Percentiles rank a stretch among this genome's conserved stretches.
Conservation (phyloP, 2,113 vertebrate species). For the Eubucco bourcierii region DNA sequence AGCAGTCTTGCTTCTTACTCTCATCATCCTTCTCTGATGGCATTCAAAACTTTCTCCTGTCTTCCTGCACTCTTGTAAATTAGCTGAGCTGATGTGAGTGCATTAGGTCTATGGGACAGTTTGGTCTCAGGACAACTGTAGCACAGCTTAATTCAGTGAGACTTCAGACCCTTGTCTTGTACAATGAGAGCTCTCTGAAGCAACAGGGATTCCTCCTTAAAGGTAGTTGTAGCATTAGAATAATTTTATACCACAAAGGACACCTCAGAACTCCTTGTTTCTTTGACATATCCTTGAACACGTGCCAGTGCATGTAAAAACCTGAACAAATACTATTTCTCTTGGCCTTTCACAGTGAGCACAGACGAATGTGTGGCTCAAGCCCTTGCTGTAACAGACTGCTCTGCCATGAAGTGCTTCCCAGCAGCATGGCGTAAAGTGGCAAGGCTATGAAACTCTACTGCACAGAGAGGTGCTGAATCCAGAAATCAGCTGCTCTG, state of each 20-base stretch:
- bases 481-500: neutral
- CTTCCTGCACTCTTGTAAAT: neutral
- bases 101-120: neutral
- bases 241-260: neutral
- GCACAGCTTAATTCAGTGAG: neutral
- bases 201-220: neutral
- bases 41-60: neutral
- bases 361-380: neutral
- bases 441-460: neutral
- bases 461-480: neutral
- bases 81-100: neutral
- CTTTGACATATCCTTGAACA: neutral
- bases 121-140: neutral
- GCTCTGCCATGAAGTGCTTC: neutral
- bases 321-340: neutral
- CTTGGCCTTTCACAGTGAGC: neutral
- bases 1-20: neutral
- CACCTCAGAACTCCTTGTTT: neutral
- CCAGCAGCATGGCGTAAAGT: neutral
- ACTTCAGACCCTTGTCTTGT: neutral
- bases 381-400: neutral
- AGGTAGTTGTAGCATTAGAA: neutral
- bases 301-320: neutral
- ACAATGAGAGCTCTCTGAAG: neutral
- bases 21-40: rapidly evolving